These are phyloP conservation scores for Gallinago jamesoni DNA, from an alignment of 2,113 vertebrate species.

Conservation along the genomic window DNA sequence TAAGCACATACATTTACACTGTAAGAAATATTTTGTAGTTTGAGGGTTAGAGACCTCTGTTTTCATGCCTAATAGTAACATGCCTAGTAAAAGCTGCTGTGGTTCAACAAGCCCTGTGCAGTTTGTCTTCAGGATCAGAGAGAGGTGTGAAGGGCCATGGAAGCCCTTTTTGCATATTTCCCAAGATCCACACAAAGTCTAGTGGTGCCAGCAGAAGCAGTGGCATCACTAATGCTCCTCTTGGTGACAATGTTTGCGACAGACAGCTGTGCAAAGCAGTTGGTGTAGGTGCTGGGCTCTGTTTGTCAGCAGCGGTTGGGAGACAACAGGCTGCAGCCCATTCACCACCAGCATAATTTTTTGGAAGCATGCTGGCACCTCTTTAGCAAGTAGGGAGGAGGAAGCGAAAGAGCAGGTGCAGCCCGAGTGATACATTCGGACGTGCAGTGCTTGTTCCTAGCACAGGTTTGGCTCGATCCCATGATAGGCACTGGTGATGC, in stretches of 20 bases:
- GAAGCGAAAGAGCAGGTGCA: not conserved
- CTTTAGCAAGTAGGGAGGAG: not conserved
- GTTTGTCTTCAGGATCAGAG: not conserved
- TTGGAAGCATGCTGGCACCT: not conserved
- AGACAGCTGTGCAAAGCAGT: not conserved
- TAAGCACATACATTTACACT: not conserved
- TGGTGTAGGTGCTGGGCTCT: not conserved
- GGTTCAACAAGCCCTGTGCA: not conserved
- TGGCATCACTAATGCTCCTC: not conserved
- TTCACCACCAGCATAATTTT: not conserved
- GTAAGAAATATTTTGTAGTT: not conserved
- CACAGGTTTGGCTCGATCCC: not conserved
- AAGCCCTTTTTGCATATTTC: not conserved
- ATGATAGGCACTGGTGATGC: not conserved
- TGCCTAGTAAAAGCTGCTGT: not conserved
- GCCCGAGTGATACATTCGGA: fast-evolving
- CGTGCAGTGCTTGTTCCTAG: not conserved
- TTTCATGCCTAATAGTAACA: not conserved
- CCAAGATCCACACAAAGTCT: not conserved
- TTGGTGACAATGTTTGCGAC: not conserved
- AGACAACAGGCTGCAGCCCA: not conserved
- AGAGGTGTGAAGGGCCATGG: fast-evolving
- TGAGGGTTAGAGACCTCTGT: not conserved
- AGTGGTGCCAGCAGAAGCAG: not conserved
- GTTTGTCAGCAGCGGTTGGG: not conserved